Percentiles rank a stretch among this genome's conserved stretches.
These are phyloP conservation scores for Fabriciana adippe DNA, from an alignment of 2,888 invertebrate genomes.

Conservation along the genomic window DNA sequence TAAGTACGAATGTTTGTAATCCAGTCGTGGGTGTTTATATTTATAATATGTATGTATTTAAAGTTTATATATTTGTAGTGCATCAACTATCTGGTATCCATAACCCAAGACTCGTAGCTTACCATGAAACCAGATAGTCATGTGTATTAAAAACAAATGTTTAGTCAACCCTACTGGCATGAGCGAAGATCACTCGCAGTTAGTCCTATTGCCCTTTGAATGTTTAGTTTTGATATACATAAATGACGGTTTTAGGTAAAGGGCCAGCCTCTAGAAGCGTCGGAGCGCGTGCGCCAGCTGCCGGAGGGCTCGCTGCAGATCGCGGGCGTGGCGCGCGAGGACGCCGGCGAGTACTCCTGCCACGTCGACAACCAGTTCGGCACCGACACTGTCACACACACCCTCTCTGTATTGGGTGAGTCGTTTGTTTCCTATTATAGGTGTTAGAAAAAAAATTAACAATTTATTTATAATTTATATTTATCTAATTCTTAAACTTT, in stretches of 20 bases:
- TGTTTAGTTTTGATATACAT: neutral
- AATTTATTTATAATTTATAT: neutral
- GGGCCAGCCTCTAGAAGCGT: slow-evolving; percentile 89
- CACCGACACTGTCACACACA: slow-evolving; percentile 95
- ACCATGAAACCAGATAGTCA: too few species aligned
- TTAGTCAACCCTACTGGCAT: too few species aligned
- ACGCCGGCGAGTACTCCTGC: slow-evolving; percentile 97
- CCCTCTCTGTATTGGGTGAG: slow-evolving; percentile 91
- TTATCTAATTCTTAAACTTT: neutral
- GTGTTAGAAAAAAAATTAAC: too few species aligned
- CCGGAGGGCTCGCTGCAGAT: slow-evolving; percentile 96
- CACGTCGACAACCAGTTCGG: slow-evolving; percentile 96
- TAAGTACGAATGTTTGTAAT: too few species aligned
- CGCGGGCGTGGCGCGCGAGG: slow-evolving; percentile 92
- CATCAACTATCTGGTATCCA: too few species aligned
- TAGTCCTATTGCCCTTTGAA: neutral
- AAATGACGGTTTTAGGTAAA: slow-evolving; percentile 78
- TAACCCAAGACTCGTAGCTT: too few species aligned
- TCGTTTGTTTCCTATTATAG: too few species aligned
- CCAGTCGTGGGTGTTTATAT: too few species aligned
- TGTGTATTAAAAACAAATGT: too few species aligned
- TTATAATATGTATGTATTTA: too few species aligned
- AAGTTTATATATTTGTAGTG: too few species aligned
- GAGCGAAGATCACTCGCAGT: too few species aligned
- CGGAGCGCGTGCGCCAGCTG: slow-evolving; percentile 91